Conservation (phyloP, 2,113 vertebrate species). For the Cervus canadensis region DNA sequence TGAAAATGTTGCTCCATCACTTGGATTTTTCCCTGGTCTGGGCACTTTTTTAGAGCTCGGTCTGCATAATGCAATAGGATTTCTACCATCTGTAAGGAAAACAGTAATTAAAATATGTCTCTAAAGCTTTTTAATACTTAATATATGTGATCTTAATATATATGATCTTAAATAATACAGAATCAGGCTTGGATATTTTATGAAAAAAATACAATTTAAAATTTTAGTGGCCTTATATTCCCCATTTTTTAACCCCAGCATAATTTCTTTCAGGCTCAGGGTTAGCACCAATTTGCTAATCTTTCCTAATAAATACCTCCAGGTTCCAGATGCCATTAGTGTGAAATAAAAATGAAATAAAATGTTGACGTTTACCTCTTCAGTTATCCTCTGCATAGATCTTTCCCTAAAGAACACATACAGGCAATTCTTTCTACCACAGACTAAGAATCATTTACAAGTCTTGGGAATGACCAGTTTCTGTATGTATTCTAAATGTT, state of each 20-base stretch:
- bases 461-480: background rate
- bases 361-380: background rate
- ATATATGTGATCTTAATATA: background rate
- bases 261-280: conserved; percentile 1
- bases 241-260: background rate
- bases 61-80: conserved; percentile 93
- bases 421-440: background rate
- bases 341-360: background rate
- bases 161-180: background rate
- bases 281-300: conserved; percentile 7
- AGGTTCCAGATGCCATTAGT: background rate
- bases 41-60: conserved; percentile 91
- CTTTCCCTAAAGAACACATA: background rate
- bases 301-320: conserved; percentile 16
- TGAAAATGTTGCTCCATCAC: conserved; percentile 97
- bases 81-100: conserved; percentile 91
- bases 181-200: background rate
- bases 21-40: conserved; percentile 96
- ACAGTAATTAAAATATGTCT: background rate
- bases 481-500: background rate
- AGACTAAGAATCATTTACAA: background rate
- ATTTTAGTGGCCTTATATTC: background rate
- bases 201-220: conserved; percentile 35
- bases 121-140: conserved; percentile 20
- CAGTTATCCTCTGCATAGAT: background rate